phyloP scores from a whole-genome alignment of 2,797 vertebrate genomes.

The Pantherophis alleghaniensis region DNA sequence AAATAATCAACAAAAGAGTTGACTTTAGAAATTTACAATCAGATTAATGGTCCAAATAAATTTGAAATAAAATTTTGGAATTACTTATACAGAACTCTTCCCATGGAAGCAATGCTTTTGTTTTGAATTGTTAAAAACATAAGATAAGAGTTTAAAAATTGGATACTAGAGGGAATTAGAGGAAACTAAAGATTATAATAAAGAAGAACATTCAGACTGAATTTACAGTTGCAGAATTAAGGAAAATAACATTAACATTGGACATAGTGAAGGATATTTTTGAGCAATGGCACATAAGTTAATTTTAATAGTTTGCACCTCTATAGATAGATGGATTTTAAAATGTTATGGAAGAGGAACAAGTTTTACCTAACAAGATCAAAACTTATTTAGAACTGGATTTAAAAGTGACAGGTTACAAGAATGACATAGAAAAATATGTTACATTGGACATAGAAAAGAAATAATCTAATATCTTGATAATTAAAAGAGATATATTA shows the following conservation, averaged over 20 bases:
- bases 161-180: background rate
- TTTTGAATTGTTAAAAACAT: background rate
- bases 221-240: background rate
- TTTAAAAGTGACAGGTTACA: background rate
- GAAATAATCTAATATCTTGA: background rate
- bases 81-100: background rate
- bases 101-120: background rate
- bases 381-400: background rate
- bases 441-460: background rate
- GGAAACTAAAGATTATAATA: background rate
- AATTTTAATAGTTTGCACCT: background rate
- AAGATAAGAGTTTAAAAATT: background rate
- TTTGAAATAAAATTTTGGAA: background rate
- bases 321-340: background rate
- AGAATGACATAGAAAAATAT: background rate
- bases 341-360: background rate
- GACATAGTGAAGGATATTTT: background rate
- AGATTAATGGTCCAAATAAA: background rate
- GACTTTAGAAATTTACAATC: background rate
- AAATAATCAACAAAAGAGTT: background rate
- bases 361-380: background rate
- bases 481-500: background rate
- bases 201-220: background rate
- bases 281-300: background rate
- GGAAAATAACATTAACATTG: background rate